Evolutionary conservation across 2,888 invertebrate genomes (phyloP).

Genomic region (Drosophila formosana): DNA sequence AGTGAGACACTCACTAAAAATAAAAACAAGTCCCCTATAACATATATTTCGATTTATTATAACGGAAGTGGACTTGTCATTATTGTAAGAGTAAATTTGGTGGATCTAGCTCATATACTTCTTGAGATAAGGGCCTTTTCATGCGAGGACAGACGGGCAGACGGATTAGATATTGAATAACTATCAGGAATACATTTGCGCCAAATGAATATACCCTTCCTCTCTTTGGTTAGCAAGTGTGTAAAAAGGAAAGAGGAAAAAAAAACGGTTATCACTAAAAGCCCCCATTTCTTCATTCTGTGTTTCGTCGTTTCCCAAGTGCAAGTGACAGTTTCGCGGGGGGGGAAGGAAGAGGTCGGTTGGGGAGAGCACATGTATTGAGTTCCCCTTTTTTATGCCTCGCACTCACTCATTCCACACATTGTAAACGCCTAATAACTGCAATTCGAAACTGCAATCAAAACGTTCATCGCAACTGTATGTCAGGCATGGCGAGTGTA

Average conservation of each 20-base stretch:
- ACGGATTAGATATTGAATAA: neutral
- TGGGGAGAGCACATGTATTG: constrained; percentile 4
- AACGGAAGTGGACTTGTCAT: neutral
- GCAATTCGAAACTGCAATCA: constrained; percentile 69
- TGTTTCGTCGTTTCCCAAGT: constrained; percentile 15
- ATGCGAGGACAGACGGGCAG: neutral
- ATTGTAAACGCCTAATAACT: constrained; percentile 53
- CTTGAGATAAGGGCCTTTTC: rapidly evolving
- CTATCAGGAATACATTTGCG: no score
- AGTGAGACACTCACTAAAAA: neutral
- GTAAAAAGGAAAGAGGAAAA: neutral
- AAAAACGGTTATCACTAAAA: constrained; percentile 36
- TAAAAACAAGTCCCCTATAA: neutral
- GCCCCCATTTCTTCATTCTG: constrained; percentile 49
- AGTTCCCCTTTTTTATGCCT: constrained; percentile 6
- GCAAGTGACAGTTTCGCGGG: constrained; percentile 56
- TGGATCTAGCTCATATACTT: neutral
- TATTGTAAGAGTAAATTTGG: neutral
- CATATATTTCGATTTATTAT: neutral
- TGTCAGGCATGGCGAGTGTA: constrained; percentile 34
- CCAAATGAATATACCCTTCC: neutral
- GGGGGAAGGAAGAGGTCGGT: neutral
- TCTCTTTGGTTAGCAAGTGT: neutral
- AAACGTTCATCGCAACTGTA: constrained; percentile 53
- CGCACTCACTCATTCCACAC: constrained; percentile 10